Percentiles rank a stretch among this genome's conserved stretches.
phyloP scores from a whole-genome alignment of 2,113 vertebrate species.

The Brienomyrus longianalis region DNA sequence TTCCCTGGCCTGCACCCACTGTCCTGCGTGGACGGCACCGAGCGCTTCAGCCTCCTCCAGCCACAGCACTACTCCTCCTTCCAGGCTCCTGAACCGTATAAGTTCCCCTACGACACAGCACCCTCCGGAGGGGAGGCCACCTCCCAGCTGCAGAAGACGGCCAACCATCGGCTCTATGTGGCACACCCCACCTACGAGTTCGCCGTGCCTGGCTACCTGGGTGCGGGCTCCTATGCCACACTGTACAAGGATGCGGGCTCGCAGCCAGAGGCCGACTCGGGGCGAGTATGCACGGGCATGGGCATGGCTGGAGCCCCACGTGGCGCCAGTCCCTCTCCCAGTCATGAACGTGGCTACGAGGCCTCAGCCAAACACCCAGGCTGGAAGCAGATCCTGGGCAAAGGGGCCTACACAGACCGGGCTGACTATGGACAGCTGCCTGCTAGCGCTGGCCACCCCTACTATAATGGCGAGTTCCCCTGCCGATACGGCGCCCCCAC shows the following conservation, averaged over 20 bases:
- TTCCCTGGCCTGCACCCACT: slow-evolving; percentile 52
- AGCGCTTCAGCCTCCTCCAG: slow-evolving; percentile 55
- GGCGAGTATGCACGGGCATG: slow-evolving; percentile 32
- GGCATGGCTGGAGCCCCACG: slow-evolving; percentile 47
- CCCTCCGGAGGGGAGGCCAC: slow-evolving; percentile 62
- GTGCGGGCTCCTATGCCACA: slow-evolving; percentile 55
- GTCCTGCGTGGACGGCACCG: slow-evolving; percentile 62
- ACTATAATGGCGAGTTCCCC: slow-evolving; percentile 67
- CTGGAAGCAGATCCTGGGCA: slow-evolving; percentile 69
- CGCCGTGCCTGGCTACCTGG: slow-evolving; percentile 61
- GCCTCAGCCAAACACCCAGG: slow-evolving; percentile 51
- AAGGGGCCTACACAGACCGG: slow-evolving; percentile 57
- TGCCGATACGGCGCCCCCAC: slow-evolving; percentile 62
- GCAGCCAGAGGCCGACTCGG: slow-evolving; percentile 49
- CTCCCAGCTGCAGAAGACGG: slow-evolving; percentile 61
- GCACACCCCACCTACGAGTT: slow-evolving; percentile 71
- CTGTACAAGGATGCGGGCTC: slow-evolving; percentile 53
- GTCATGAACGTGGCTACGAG: slow-evolving; percentile 61
- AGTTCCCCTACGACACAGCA: slow-evolving; percentile 58
- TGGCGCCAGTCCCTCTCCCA: slow-evolving; percentile 42
- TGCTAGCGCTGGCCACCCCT: slow-evolving; percentile 48
- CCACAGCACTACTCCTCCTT: slow-evolving; percentile 64
- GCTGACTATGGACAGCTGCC: slow-evolving; percentile 53
- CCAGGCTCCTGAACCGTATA: slow-evolving; percentile 67
- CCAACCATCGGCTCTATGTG: slow-evolving; percentile 70